Percentiles rank a stretch among this genome's conserved stretches.
Conservation (phyloP, 1,140 invertebrate species). For the Tetramorium parvispinum region DNA sequence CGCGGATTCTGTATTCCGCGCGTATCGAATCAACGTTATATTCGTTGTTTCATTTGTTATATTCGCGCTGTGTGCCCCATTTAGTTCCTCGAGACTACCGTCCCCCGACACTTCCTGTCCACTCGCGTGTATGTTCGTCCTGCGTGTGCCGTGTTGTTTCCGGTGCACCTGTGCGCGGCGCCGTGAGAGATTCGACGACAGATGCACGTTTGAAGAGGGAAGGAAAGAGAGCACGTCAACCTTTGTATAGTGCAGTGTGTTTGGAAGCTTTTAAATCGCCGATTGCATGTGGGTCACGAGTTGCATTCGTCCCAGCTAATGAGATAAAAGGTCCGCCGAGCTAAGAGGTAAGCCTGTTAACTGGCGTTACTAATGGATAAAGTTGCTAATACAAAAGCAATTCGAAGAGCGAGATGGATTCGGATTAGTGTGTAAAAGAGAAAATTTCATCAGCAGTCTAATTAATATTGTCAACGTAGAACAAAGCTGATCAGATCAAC, state of each 20-base stretch:
- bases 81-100: not conserved
- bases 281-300: conserved; percentile 85
- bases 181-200: not conserved
- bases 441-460: not conserved
- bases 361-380: conserved; percentile 45
- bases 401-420: conserved; percentile 7
- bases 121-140: not conserved
- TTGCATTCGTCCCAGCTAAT: conserved; percentile 80
- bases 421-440: not conserved
- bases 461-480: not conserved
- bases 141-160: not conserved
- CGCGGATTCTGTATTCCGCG: conserved; percentile 16
- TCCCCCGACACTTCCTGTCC: not conserved
- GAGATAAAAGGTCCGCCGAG: conserved; percentile 83
- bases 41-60: not conserved
- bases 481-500: not conserved
- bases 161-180: not conserved
- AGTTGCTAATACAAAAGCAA: not conserved
- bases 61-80: not conserved
- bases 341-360: conserved; percentile 82
- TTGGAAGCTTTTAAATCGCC: conserved; percentile 81
- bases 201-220: conserved; percentile 18
- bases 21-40: not conserved
- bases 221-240: not conserved
- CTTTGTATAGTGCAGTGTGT: conserved; percentile 42